Percentiles rank a stretch among this genome's conserved stretches.
These are phyloP conservation scores for Clarias platycephalus DNA, from an alignment of 2,797 vertebrate species.

Conservation along the genomic window DNA sequence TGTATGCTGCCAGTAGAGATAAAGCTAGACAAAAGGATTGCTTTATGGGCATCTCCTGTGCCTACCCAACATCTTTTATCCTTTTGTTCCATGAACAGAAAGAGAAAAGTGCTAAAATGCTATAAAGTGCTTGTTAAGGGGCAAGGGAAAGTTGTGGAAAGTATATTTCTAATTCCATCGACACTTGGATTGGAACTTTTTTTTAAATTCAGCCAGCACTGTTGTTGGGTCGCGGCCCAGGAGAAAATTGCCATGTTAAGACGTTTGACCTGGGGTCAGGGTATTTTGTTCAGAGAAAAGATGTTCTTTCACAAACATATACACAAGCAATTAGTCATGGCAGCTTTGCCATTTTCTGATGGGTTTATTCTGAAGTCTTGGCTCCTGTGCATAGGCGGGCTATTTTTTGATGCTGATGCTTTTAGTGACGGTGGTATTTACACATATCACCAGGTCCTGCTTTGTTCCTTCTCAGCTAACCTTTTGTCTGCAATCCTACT, in stretches of 20 bases:
- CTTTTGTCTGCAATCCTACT: slow-evolving; percentile 24
- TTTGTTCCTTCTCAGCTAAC: slow-evolving; percentile 35
- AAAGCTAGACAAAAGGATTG: slow-evolving; percentile 22
- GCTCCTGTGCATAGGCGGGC: slow-evolving; percentile 23
- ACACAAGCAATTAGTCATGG: slow-evolving; percentile 29
- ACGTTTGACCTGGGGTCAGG: slow-evolving; percentile 26
- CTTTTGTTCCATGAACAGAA: slow-evolving; percentile 41
- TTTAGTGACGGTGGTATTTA: slow-evolving; percentile 20
- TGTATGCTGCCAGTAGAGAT: slow-evolving; percentile 36
- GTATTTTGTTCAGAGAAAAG: slow-evolving; percentile 31
- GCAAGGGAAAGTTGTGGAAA: slow-evolving; percentile 19
- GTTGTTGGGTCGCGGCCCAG: slow-evolving; percentile 17
- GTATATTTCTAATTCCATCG: neutral
- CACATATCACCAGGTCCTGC: slow-evolving; percentile 8
- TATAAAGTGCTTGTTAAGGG: slow-evolving; percentile 15
- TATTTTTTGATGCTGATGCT: slow-evolving; percentile 33
- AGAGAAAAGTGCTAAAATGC: slow-evolving; percentile 25
- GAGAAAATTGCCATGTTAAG: slow-evolving; percentile 29
- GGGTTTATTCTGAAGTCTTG: slow-evolving; percentile 28
- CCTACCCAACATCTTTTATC: slow-evolving; percentile 29
- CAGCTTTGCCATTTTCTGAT: slow-evolving; percentile 37
- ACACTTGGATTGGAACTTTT: neutral
- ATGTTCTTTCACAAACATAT: slow-evolving; percentile 37
- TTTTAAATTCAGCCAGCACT: neutral
- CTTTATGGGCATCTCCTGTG: slow-evolving; percentile 31